Conservation (phyloP, 2,113 vertebrate species). For the Brachyhypopomus occidentalis region DNA sequence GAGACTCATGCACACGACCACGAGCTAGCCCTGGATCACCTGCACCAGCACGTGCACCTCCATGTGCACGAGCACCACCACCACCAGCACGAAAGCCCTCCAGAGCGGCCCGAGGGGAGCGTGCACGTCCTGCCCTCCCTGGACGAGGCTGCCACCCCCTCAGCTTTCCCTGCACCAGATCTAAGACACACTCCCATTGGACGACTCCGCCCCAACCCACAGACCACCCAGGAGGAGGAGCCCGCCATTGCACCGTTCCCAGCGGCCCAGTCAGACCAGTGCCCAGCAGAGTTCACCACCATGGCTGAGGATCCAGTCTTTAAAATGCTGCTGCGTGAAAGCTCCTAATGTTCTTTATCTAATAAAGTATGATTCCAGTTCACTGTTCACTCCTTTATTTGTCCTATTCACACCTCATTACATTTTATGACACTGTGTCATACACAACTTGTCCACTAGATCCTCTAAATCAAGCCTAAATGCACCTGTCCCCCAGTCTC, state of each 20-base stretch:
- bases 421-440: no score
- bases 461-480: no score
- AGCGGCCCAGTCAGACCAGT: conserved; percentile 55
- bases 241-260: conserved; percentile 65
- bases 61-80: conserved; percentile 75
- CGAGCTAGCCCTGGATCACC: conserved; percentile 70
- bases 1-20: conserved; percentile 74
- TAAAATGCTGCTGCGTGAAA: conserved; percentile 35
- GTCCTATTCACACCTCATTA: background rate
- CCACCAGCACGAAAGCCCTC: conserved; percentile 41
- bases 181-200: conserved; percentile 48
- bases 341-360: background rate
- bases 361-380: conserved; percentile 11
- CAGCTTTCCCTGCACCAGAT: conserved; percentile 48
- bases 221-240: conserved; percentile 61
- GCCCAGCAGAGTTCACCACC: conserved; percentile 15
- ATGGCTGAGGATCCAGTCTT: conserved; percentile 68
- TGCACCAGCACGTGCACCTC: conserved; percentile 71
- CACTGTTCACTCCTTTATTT: background rate
- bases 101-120: conserved; percentile 52
- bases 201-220: conserved; percentile 59
- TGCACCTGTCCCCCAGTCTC: no score
- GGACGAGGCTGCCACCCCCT: conserved; percentile 55
- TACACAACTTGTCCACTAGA: no score
- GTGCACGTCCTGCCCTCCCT: conserved; percentile 60